Percentiles rank a stretch among this genome's conserved stretches.
These are phyloP conservation scores for Uloborus diversus DNA, from an alignment of 1,140 invertebrate genomes.

Conservation along the genomic window DNA sequence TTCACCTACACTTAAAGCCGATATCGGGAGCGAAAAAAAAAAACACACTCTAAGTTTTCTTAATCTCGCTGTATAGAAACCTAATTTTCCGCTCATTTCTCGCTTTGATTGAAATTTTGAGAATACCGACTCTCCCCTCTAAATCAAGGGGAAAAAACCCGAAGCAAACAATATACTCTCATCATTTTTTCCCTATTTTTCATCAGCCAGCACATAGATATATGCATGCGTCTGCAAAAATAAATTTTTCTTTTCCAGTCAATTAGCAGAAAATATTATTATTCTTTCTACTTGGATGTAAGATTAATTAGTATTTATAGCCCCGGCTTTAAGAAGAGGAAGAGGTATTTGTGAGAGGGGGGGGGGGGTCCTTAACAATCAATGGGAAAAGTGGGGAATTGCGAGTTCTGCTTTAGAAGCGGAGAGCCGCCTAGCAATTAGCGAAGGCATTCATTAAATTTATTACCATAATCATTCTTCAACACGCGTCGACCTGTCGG, in stretches of 20 bases:
- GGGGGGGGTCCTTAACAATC: background rate
- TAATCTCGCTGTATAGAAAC: constrained; percentile 35
- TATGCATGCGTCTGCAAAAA: background rate
- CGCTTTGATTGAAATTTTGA: constrained; percentile 44
- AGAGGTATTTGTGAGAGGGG: constrained; percentile 2
- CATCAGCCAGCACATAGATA: background rate
- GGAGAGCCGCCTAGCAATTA: constrained; percentile 45
- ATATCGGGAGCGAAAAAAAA: background rate
- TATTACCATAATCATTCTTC: constrained; percentile 56
- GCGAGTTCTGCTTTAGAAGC: background rate
- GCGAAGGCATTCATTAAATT: constrained; percentile 53
- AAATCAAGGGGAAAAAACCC: background rate
- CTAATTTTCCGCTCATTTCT: constrained; percentile 45
- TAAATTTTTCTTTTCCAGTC: constrained; percentile 47
- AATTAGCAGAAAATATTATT: constrained; percentile 55
- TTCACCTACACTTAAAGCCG: background rate
- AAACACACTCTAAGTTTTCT: constrained; percentile 4
- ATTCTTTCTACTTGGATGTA: constrained; percentile 22
- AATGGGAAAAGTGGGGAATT: background rate
- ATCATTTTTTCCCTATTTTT: constrained; percentile 3
- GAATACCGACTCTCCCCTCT: constrained; percentile 14
- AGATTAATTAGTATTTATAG: constrained; percentile 57
- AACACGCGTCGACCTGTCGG: constrained; percentile 35
- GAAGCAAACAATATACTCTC: background rate
- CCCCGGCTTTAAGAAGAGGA: background rate